Evolutionary conservation across 1,140 invertebrate genomes (phyloP).

Genomic region (Diorhabda carinulata): DNA sequence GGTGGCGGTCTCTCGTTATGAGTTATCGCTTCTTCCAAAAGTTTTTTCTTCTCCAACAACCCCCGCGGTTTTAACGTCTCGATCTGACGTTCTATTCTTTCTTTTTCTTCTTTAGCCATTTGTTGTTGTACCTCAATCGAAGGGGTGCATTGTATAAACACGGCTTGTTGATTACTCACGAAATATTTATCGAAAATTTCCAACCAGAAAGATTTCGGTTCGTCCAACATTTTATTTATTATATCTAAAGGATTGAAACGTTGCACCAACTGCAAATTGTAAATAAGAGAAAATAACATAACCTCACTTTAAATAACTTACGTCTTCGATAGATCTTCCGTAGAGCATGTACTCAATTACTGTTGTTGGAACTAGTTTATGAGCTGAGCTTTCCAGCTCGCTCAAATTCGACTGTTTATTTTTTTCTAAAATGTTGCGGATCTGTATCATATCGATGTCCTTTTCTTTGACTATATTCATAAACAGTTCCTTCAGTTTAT

Average conservation of each 20-base stretch:
- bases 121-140: constrained; percentile 57
- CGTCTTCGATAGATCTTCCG: constrained; percentile 69
- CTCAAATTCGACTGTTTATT: constrained; percentile 68
- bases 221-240: constrained; percentile 59
- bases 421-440: constrained; percentile 68
- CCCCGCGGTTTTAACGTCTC: constrained; percentile 63
- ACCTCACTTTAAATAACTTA: constrained; percentile 48
- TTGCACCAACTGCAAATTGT: constrained; percentile 58
- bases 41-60: constrained; percentile 58
- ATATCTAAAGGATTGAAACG: constrained; percentile 68
- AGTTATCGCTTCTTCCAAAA: constrained; percentile 64
- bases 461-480: constrained; percentile 51
- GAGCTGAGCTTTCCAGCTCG: constrained; percentile 70
- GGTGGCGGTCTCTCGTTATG: constrained; percentile 75
- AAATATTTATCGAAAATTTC: constrained; percentile 69
- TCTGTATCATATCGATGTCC: constrained; percentile 69
- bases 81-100: constrained; percentile 62
- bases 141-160: constrained; percentile 55
- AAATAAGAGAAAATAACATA: too few relatives aligned
- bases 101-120: constrained; percentile 60
- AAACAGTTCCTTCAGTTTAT: constrained; percentile 58
- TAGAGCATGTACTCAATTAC: constrained; percentile 81
- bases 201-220: constrained; percentile 69
- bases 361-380: constrained; percentile 68
- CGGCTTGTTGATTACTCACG: constrained; percentile 53